Conservation (phyloP, 1,140 invertebrate genomes). For the Apocrypta bakeri region DNA sequence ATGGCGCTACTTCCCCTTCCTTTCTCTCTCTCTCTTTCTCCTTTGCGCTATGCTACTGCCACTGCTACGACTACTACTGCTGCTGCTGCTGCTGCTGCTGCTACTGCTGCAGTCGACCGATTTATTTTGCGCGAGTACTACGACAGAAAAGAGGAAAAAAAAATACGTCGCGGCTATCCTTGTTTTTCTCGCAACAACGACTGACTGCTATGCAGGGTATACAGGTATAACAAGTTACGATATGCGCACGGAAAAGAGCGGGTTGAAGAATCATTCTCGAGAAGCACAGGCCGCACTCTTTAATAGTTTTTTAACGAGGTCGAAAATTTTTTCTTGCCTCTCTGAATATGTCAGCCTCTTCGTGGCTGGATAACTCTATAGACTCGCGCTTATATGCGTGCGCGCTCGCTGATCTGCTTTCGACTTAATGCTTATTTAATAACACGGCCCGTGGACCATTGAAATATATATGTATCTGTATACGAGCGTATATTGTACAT, state of each 20-base stretch:
- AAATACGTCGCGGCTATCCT: not conserved
- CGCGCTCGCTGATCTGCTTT: not conserved
- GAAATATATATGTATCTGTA: not conserved
- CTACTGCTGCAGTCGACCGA: not conserved
- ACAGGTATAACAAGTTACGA: not conserved
- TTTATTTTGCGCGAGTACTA: not conserved
- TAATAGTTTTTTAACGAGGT: not conserved
- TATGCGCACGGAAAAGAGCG: too few species aligned
- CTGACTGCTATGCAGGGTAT: not conserved
- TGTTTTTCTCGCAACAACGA: not conserved
- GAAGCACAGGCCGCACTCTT: not conserved
- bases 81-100: too few species aligned
- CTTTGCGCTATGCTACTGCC: too few species aligned
- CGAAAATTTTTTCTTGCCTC: not conserved
- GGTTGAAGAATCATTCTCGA: not conserved
- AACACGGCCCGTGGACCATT: not conserved
- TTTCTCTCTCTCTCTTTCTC: too few species aligned
- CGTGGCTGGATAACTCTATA: not conserved
- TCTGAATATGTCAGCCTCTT: too few species aligned
- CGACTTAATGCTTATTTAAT: not conserved
- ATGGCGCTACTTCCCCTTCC: not conserved
- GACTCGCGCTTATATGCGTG: too few species aligned
- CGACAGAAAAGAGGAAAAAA: not conserved
- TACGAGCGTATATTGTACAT: too few species aligned
- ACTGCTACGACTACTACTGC: too few species aligned